phyloP scores from a whole-genome alignment of 1,140 invertebrate genomes.

The Pristionchus pacificus region DNA sequence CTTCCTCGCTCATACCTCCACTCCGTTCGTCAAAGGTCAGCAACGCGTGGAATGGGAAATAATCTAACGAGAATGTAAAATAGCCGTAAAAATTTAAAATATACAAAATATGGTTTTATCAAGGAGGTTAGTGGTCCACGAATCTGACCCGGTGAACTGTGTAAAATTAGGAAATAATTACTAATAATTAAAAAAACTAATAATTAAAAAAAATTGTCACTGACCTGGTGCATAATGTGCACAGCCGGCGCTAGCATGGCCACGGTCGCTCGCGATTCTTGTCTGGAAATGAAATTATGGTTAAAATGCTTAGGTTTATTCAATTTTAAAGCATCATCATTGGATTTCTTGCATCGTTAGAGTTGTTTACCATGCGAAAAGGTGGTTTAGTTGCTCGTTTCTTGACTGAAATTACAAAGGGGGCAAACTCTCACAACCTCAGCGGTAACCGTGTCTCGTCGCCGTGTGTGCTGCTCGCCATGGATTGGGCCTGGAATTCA shows the following conservation, averaged over 20 bases:
- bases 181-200: too few relatives aligned
- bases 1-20: neutral
- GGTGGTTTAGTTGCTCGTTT: too few relatives aligned
- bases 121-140: too few relatives aligned
- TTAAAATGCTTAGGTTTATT: neutral
- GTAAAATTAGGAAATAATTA: too few relatives aligned
- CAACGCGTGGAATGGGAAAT: too few relatives aligned
- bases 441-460: slow-evolving; percentile 24
- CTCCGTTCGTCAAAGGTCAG: too few relatives aligned
- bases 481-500: slow-evolving; percentile 29
- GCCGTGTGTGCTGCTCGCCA: slow-evolving; percentile 32
- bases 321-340: neutral
- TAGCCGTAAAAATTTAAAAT: too few relatives aligned
- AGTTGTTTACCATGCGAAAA: slow-evolving; percentile 5
- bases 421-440: neutral
- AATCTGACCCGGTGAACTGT: too few relatives aligned
- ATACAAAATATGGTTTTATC: too few relatives aligned
- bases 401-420: too few relatives aligned
- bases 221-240: slow-evolving; percentile 57
- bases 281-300: slow-evolving; percentile 30
- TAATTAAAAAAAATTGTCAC: too few relatives aligned
- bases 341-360: slow-evolving; percentile 2
- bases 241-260: slow-evolving; percentile 56
- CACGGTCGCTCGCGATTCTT: slow-evolving; percentile 51
- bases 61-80: too few relatives aligned